Evolutionary conservation across 2,797 vertebrate genomes (phyloP), one percentile per base, ranked within the genome.

Genomic region (Babyrousa celebensis): DNA sequence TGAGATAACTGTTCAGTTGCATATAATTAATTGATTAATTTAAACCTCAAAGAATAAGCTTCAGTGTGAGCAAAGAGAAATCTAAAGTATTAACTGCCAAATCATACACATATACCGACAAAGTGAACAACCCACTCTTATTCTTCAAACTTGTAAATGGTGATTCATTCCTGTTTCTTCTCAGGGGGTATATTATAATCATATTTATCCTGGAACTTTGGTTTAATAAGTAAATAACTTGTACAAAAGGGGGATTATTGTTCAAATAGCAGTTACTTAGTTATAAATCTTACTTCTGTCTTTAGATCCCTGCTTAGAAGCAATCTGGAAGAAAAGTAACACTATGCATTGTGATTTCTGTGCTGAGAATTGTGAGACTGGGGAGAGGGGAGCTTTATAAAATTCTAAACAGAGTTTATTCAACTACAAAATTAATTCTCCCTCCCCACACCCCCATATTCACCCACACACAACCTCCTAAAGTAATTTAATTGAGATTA

Each of bases 11-110:
- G 15, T 82, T 95, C 58, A 96, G 89, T 70, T 89, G 48, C 21
- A 96, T 75, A 93, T 94, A 97, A 97, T 97, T 94, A 96, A 96
- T 70, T 60, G 78, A 96, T 93, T 79, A 87, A 52, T 95, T 96
- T 96, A 95, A 96, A 94, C 36, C 36, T 95, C 72, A 92, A 88
- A 96, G 32, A 94, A 95, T 89, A 91, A 87, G 25, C 63, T 94
- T 95, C 71, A 91, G 94, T 74, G 43, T 93, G 83, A 96, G 67
- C 91, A 74, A 40, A 87, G 71, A 86, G 89, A 95, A 96, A 70
- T 82, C 32, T 96, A 54, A 96, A 86, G 62, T 93, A 89, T 94
- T 86, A 96, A 56, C 79, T 96, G 89, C 89, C 58, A 91, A 96
- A 80, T 89, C 88, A 65, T 29, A 80, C 52, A 65, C 5, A 12